Percentiles rank a stretch among this genome's conserved stretches.
These are phyloP conservation scores for Megastigmus dorsalis DNA, from an alignment of 2,888 invertebrate genomes.

Conservation along the genomic window DNA sequence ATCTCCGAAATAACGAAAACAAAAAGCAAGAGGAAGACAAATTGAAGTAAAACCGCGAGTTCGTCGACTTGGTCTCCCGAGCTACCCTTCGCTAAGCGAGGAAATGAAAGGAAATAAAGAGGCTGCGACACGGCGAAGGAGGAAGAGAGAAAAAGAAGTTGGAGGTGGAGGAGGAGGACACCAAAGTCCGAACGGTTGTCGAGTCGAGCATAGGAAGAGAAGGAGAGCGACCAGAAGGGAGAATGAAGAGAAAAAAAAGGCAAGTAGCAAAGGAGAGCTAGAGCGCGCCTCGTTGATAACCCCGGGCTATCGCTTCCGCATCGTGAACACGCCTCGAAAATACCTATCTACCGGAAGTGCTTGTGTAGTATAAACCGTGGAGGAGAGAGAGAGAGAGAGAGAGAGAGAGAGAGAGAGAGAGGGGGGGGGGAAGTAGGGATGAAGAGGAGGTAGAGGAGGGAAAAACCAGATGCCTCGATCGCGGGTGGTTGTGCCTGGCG, in stretches of 20 bases:
- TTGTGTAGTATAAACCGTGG: slow-evolving; percentile 44
- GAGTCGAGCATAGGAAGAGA: slow-evolving; percentile 44
- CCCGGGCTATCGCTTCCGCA: slow-evolving; percentile 55
- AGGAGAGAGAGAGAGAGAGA: slow-evolving; percentile 7
- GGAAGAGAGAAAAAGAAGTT: background rate
- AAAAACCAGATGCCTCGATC: slow-evolving; percentile 46
- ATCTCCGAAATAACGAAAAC: slow-evolving; percentile 8
- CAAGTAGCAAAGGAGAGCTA: slow-evolving; percentile 14
- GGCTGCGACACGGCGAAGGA: slow-evolving; percentile 26
- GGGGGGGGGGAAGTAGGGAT: background rate
- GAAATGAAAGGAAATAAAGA: slow-evolving; percentile 47
- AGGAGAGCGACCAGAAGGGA: background rate
- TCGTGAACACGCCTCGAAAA: slow-evolving; percentile 56
- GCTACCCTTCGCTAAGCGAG: slow-evolving; percentile 18
- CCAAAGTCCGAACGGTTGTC: slow-evolving; percentile 48
- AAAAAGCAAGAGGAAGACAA: slow-evolving; percentile 28
- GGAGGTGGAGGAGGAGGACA: slow-evolving; percentile 7
- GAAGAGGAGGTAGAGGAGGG: background rate
- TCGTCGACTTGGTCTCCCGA: slow-evolving; percentile 35
- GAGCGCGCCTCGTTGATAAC: slow-evolving; percentile 41
- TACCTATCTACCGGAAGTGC: slow-evolving; percentile 55
- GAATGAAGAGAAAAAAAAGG: slow-evolving; percentile 1
- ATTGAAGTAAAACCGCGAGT: slow-evolving; percentile 41
- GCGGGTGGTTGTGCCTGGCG: slow-evolving; percentile 23
- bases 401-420: background rate